phyloP scores from a whole-genome alignment of 92 coral and sea anemone genomes.

The Phymanthus crucifer region DNA sequence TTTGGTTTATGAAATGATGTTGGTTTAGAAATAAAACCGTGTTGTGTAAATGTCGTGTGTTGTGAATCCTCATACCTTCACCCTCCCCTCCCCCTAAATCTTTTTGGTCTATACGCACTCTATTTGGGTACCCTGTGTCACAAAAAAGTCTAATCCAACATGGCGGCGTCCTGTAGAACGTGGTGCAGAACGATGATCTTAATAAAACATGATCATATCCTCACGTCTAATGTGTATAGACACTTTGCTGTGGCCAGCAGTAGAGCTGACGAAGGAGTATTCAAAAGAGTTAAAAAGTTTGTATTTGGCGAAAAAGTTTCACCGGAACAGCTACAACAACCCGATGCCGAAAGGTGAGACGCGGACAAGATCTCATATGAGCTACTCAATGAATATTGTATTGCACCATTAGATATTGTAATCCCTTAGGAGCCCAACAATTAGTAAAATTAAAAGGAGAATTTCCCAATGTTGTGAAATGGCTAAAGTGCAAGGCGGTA shows the following conservation, averaged over 20 bases:
- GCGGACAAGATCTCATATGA: too few species aligned
- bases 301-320: slow-evolving; percentile 57
- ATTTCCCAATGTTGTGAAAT: too few species aligned
- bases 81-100: background rate
- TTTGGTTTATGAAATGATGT: background rate
- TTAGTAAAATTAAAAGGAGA: too few species aligned
- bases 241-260: slow-evolving; percentile 35
- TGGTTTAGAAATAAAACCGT: background rate
- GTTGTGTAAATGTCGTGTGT: background rate
- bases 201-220: background rate
- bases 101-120: background rate
- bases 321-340: slow-evolving; percentile 31
- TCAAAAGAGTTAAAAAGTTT: slow-evolving; percentile 51
- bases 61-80: background rate
- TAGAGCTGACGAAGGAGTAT: slow-evolving; percentile 37
- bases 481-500: too few species aligned
- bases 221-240: background rate
- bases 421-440: too few species aligned
- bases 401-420: too few species aligned
- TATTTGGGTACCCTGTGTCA: slow-evolving; percentile 19
- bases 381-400: too few species aligned
- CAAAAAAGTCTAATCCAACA: slow-evolving; percentile 6
- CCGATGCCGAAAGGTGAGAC: slow-evolving; percentile 15
- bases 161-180: slow-evolving; percentile 26
- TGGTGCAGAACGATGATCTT: slow-evolving; percentile 17